phyloP scores from a whole-genome alignment of 2,113 vertebrate species.

The Stegastes partitus region DNA sequence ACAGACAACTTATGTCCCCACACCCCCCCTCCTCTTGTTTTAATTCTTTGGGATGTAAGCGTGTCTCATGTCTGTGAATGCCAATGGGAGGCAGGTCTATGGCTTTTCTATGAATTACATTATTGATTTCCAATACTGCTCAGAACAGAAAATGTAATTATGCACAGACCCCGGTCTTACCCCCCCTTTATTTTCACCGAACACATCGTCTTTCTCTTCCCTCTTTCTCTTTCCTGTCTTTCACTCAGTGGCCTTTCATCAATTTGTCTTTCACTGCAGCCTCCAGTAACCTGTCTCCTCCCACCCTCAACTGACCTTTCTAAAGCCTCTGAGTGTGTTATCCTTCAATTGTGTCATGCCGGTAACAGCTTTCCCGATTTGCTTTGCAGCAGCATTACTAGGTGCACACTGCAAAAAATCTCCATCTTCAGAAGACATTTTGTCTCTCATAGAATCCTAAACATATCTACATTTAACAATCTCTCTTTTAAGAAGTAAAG shows the following conservation, averaged over 20 bases:
- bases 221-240: constrained; percentile 45
- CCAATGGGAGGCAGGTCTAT: constrained; percentile 77
- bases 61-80: constrained; percentile 76
- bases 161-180: constrained; percentile 79
- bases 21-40: constrained; percentile 27
- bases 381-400: constrained; percentile 1
- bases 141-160: constrained; percentile 93
- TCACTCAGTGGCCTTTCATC: constrained; percentile 45
- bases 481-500: too few relatives aligned
- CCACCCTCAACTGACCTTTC: constrained; percentile 31
- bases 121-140: constrained; percentile 91
- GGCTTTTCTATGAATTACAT: constrained; percentile 89
- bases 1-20: constrained; percentile 45
- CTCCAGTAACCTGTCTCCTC: constrained; percentile 25
- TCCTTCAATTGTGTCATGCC: constrained; percentile 46
- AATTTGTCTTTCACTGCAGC: constrained; percentile 39
- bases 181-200: constrained; percentile 51
- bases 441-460: too few relatives aligned
- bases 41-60: constrained; percentile 76
- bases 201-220: constrained; percentile 31
- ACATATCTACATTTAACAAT: too few relatives aligned
- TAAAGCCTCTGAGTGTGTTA: constrained; percentile 35
- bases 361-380: constrained; percentile 1
- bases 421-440: neutral
- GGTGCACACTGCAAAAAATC: neutral